Evolutionary conservation across 2,797 vertebrate genomes (phyloP).

Genomic region (Nothura maculosa): DNA sequence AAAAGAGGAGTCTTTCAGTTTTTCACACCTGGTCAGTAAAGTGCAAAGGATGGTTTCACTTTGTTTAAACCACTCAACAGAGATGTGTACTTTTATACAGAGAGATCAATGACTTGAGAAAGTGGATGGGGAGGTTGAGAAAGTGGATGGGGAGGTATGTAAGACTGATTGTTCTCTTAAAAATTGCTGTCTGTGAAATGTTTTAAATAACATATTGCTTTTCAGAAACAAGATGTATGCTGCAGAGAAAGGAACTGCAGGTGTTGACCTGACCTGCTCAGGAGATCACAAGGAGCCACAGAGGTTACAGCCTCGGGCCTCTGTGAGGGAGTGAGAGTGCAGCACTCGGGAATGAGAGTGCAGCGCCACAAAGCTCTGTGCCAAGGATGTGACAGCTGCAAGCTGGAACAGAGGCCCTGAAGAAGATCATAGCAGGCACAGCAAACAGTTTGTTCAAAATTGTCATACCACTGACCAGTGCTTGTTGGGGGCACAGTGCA

Average conservation of each 20-base stretch:
- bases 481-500: neutral
- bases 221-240: neutral
- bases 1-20: neutral
- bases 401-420: neutral
- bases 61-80: neutral
- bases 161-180: neutral
- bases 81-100: neutral
- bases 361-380: neutral
- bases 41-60: neutral
- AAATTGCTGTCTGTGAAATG: neutral
- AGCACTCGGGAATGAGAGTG: fast-evolving
- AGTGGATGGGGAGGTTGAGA: neutral
- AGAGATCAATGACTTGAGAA: neutral
- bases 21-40: neutral
- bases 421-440: neutral
- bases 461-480: neutral
- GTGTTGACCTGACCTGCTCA: constrained; percentile 55
- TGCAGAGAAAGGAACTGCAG: constrained; percentile 14
- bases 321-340: fast-evolving
- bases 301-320: constrained; percentile 18
- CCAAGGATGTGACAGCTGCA: neutral
- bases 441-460: neutral
- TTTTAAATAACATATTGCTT: neutral
- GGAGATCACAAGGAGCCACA: neutral
- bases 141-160: neutral